Evolutionary conservation across 2,113 vertebrate genomes (phyloP).

Genomic region (Acanthochromis polyacanthus): DNA sequence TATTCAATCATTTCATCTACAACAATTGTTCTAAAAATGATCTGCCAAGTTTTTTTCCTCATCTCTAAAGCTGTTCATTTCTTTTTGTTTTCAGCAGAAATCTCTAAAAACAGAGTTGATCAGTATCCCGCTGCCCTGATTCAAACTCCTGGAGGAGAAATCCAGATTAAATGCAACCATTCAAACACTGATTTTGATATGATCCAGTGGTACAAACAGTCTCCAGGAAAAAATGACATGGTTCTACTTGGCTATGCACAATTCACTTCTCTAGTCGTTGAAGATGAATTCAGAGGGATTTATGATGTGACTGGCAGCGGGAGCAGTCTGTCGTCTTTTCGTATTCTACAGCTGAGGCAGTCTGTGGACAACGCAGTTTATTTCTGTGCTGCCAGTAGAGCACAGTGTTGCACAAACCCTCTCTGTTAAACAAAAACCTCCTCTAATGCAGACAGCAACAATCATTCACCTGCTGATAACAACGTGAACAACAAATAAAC

Average conservation of each 20-base stretch:
- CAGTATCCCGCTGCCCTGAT: conserved; percentile 50
- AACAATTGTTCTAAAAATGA: too few relatives aligned
- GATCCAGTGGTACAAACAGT: conserved; percentile 65
- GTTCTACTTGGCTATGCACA: conserved; percentile 23
- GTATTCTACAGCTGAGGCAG: conserved; percentile 10
- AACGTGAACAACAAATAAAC: conserved; percentile 9
- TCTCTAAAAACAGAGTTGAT: background rate
- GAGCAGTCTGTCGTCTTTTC: conserved; percentile 3
- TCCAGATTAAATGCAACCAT: conserved; percentile 51
- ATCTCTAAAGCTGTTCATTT: background rate
- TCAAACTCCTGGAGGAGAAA: conserved; percentile 5
- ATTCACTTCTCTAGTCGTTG: background rate
- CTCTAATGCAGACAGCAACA: background rate
- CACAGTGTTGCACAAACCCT: background rate
- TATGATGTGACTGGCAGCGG: conserved; percentile 34
- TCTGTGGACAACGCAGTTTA: background rate
- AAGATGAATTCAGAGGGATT: conserved; percentile 12
- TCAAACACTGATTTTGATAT: conserved; percentile 15
- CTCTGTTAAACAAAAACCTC: conserved; percentile 32
- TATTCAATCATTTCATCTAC: too few relatives aligned
- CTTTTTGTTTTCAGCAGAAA: background rate
- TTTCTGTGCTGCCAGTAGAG: conserved; percentile 19
- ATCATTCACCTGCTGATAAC: background rate
- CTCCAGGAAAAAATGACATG: conserved; percentile 22
- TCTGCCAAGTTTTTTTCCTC: background rate